Percentiles rank a stretch among this genome's conserved stretches.
These are phyloP conservation scores for Temnothorax longispinosus DNA, from an alignment of 1,140 invertebrate genomes.

Conservation along the genomic window DNA sequence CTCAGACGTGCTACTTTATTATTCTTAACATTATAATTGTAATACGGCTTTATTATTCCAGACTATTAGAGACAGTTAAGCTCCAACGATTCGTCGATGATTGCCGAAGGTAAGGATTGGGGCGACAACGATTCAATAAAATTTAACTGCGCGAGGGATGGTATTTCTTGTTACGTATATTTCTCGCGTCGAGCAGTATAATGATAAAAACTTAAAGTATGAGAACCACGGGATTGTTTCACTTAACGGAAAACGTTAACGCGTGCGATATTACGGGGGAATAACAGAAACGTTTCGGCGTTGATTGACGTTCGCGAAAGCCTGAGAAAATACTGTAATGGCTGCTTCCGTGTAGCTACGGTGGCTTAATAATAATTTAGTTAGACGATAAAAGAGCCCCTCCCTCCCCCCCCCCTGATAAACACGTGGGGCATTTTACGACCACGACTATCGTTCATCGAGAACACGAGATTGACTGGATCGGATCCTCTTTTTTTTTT, in stretches of 20 bases:
- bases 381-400: slow-evolving; percentile 11
- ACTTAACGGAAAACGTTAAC: not conserved
- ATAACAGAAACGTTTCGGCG: not conserved
- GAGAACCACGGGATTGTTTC: slow-evolving; percentile 21
- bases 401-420: not conserved
- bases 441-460: not conserved
- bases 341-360: not conserved
- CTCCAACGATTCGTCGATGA: not conserved
- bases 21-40: not conserved
- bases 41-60: not conserved
- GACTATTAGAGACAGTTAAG: not conserved
- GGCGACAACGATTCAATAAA: not conserved
- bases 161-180: not conserved
- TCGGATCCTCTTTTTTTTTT: slow-evolving; percentile 5
- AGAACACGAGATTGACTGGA: slow-evolving; percentile 13
- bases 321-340: not conserved
- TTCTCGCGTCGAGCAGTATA: not conserved
- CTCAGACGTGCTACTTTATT: not conserved
- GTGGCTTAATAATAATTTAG: slow-evolving; percentile 44
- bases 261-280: not conserved
- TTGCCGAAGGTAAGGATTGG: slow-evolving; percentile 1
- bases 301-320: slow-evolving; percentile 12
- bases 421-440: not conserved
- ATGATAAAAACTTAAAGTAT: slow-evolving; percentile 18
- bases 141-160: not conserved